phyloP scores from a whole-genome alignment of 2,113 vertebrate species.

The Poeciliopsis prolifica region DNA sequence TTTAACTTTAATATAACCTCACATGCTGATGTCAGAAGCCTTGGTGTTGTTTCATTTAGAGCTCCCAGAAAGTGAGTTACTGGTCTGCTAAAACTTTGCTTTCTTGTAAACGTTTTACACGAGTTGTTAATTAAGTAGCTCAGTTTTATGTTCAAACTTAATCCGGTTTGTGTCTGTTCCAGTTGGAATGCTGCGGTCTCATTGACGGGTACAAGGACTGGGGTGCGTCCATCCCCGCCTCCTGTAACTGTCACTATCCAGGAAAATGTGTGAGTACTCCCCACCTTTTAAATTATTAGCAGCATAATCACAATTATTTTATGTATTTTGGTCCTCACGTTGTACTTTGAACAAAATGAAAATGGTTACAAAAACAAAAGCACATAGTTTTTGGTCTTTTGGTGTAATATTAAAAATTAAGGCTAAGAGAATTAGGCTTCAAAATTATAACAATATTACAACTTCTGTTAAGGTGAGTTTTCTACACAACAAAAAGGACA shows the following conservation, averaged over 20 bases:
- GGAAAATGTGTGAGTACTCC: constrained; percentile 70
- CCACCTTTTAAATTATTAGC: neutral
- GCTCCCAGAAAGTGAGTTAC: neutral
- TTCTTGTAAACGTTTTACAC: too few species aligned
- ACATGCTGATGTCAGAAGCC: neutral
- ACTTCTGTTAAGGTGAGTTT: too few species aligned
- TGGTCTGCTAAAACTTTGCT: neutral
- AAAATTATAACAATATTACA: too few species aligned
- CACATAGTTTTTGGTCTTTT: too few species aligned
- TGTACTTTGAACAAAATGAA: neutral
- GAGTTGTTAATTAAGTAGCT: too few species aligned
- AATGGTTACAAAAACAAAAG: neutral
- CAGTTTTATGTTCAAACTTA: neutral
- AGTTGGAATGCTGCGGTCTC: constrained; percentile 76
- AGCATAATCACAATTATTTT: neutral
- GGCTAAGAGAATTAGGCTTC: too few species aligned
- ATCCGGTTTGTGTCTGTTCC: constrained; percentile 13
- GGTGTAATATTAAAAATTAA: too few species aligned
- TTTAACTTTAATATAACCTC: neutral
- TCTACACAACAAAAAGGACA: too few species aligned
- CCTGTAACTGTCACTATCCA: constrained; percentile 74
- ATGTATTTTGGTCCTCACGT: neutral
- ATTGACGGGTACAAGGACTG: constrained; percentile 76
- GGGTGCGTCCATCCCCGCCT: constrained; percentile 69
- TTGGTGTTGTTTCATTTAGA: neutral